Conservation (phyloP, 2,797 vertebrate species). For the Huso huso region DNA sequence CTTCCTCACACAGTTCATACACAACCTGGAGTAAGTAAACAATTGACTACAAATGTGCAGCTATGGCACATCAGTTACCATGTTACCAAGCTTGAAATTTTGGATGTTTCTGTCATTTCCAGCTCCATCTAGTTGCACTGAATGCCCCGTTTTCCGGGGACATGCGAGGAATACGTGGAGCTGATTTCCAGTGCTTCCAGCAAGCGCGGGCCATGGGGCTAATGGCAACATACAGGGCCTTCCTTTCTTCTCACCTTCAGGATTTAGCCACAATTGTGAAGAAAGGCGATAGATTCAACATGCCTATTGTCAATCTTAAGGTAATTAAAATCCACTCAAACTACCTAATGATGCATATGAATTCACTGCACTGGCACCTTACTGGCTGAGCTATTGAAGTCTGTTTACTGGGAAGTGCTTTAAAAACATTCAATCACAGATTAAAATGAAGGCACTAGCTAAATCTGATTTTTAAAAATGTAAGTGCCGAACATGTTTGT, state of each 20-base stretch:
- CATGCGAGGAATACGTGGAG: slow-evolving; percentile 57
- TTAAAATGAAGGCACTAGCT: too few relatives aligned
- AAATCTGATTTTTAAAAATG: too few relatives aligned
- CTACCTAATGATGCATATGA: too few relatives aligned
- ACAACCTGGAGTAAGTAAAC: slow-evolving; percentile 51
- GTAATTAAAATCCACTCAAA: slow-evolving; percentile 46
- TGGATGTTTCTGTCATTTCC: slow-evolving; percentile 8
- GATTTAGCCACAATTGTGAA: slow-evolving; percentile 81
- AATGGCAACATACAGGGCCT: slow-evolving; percentile 75
- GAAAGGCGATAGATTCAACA: slow-evolving; percentile 66
- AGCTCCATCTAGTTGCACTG: slow-evolving; percentile 86
- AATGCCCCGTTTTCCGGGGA: slow-evolving; percentile 80
- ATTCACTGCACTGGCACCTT: too few relatives aligned
- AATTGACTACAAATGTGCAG: too few relatives aligned
- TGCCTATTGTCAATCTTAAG: slow-evolving; percentile 88
- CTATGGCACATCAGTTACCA: too few relatives aligned
- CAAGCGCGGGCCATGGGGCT: slow-evolving; percentile 85
- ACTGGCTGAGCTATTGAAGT: too few relatives aligned
- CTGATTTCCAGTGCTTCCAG: slow-evolving; percentile 79
- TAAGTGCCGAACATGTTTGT: too few relatives aligned
- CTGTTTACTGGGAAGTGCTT: too few relatives aligned
- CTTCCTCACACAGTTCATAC: slow-evolving; percentile 27
- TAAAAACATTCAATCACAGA: too few relatives aligned
- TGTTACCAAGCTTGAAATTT: not conserved
- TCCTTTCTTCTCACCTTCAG: slow-evolving; percentile 84